These are phyloP conservation scores for Philonicus albiceps DNA, from an alignment of 2,888 invertebrate genomes.

Conservation along the genomic window DNA sequence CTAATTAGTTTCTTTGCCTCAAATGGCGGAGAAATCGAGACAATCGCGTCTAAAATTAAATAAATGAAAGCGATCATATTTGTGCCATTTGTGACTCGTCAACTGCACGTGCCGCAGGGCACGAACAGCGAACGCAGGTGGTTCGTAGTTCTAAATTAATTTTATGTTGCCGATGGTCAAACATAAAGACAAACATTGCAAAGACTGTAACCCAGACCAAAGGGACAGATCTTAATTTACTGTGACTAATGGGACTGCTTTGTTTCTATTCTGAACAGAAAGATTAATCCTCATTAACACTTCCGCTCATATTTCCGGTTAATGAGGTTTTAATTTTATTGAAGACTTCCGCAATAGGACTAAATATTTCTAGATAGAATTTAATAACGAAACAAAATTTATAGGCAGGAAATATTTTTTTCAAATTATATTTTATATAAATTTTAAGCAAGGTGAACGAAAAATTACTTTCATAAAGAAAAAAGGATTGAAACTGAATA, in stretches of 20 bases:
- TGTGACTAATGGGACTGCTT: background rate
- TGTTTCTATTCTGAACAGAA: background rate
- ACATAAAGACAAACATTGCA: background rate
- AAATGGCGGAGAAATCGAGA: background rate
- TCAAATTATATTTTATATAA: background rate
- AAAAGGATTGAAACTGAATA: background rate
- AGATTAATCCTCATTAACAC: background rate
- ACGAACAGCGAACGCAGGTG: background rate
- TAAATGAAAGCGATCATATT: background rate
- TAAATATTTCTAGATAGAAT: background rate
- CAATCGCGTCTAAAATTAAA: background rate
- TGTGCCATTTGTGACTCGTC: background rate
- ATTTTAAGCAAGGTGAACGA: background rate
- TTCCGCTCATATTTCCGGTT: background rate
- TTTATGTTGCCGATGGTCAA: background rate
- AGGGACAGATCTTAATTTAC: background rate
- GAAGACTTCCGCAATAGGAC: background rate
- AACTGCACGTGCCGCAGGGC: background rate
- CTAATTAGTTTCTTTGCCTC: background rate
- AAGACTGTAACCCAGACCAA: background rate
- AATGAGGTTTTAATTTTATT: background rate
- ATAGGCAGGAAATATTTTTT: background rate
- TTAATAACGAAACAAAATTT: background rate
- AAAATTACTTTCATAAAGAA: background rate
- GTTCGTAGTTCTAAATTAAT: background rate